Conservation (phyloP, 2,888 invertebrate species). For the Hirtodrosophila histrioides region DNA sequence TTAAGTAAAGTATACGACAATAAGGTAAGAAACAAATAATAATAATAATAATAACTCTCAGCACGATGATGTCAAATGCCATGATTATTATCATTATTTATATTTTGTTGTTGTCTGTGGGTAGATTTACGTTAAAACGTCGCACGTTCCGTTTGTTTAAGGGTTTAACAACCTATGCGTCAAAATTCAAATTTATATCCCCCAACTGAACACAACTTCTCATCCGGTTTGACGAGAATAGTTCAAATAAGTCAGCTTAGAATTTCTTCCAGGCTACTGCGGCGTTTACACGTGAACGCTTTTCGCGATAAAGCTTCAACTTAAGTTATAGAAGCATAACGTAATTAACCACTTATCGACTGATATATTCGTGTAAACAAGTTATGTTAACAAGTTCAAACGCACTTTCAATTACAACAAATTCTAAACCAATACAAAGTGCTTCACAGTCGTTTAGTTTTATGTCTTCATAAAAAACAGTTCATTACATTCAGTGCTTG, state of each 20-base stretch:
- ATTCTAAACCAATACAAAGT: constrained; percentile 20
- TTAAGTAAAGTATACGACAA: constrained; percentile 34
- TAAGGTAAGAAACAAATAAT: constrained; percentile 2
- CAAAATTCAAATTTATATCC: constrained; percentile 18
- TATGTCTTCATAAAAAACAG: constrained; percentile 28
- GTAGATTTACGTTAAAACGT: constrained; percentile 13
- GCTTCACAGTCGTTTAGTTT: constrained; percentile 28
- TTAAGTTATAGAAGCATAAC: too few relatives aligned
- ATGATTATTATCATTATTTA: constrained; percentile 34
- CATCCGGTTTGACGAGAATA: constrained; percentile 53
- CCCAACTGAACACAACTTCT: constrained; percentile 5
- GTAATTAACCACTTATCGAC: too few relatives aligned
- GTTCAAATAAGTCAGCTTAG: constrained; percentile 11
- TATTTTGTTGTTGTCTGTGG: constrained; percentile 9
- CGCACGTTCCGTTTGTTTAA: constrained; percentile 34
- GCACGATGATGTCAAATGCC: constrained; percentile 59
- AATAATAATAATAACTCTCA: constrained; percentile 33
- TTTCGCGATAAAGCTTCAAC: constrained; percentile 1
- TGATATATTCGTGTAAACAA: constrained; percentile 14
- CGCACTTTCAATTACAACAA: constrained; percentile 28
- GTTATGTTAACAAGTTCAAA: constrained; percentile 20
- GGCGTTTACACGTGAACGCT: constrained; percentile 25
- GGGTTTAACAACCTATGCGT: constrained; percentile 52
- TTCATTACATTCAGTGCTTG: constrained; percentile 11
- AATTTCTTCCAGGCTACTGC: not conserved